phyloP scores from a whole-genome alignment of 2,888 invertebrate species.

The Agrochola litura region DNA sequence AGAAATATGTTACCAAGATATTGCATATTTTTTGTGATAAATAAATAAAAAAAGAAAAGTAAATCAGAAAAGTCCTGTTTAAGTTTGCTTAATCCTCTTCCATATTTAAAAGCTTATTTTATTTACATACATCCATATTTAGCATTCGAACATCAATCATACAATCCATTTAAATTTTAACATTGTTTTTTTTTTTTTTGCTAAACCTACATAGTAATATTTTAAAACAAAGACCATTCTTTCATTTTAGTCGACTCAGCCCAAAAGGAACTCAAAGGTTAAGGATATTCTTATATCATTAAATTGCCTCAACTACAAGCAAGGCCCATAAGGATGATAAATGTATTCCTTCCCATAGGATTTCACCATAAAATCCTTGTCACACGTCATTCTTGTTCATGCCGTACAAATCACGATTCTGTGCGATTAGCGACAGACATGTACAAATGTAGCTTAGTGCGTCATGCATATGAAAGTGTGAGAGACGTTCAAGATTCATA shows the following conservation, averaged over 20 bases:
- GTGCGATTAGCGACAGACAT: constrained; percentile 56
- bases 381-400: constrained; percentile 17
- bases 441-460: constrained; percentile 51
- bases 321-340: constrained; percentile 15
- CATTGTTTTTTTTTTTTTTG: neutral
- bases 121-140: neutral
- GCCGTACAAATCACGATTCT: constrained; percentile 43
- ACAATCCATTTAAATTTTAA: neutral
- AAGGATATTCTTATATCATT: neutral
- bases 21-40: neutral
- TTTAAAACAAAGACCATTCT: neutral
- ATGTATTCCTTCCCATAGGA: constrained; percentile 10
- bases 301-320: neutral
- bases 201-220: neutral
- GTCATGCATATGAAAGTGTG: constrained; percentile 60
- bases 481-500: constrained; percentile 66
- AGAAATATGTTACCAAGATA: too few species aligned
- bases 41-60: neutral
- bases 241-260: neutral
- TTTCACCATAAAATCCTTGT: constrained; percentile 17
- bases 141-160: neutral
- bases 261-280: neutral
- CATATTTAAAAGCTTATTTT: neutral
- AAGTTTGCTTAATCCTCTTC: neutral
- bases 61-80: neutral